Evolutionary conservation across 2,888 invertebrate genomes (phyloP).

Genomic region (Metacarcinus magister): DNA sequence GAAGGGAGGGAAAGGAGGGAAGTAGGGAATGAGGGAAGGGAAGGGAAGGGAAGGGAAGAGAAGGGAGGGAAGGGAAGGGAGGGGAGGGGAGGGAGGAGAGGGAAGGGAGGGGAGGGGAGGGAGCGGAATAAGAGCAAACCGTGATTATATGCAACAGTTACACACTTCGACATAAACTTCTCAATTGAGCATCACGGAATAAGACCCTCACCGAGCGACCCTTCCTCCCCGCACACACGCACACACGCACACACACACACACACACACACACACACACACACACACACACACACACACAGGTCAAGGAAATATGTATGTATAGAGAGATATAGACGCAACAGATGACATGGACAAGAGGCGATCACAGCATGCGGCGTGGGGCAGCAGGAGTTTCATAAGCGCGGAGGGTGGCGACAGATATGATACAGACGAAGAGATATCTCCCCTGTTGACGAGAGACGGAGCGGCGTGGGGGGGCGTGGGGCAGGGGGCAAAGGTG

Average conservation of each 20-base stretch:
- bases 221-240: neutral
- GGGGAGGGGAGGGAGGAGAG: neutral
- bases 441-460: slow-evolving; percentile 52
- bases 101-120: neutral
- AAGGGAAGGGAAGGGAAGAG: neutral
- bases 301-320: slow-evolving; percentile 45
- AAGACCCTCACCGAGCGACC: neutral
- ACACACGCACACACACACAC: no score
- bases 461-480: neutral
- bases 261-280: neutral
- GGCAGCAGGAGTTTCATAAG: neutral
- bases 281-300: neutral
- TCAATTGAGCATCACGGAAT: slow-evolving; percentile 26
- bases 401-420: slow-evolving; percentile 48
- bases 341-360: neutral
- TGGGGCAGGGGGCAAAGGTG: slow-evolving; percentile 31
- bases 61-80: neutral
- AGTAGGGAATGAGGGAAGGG: neutral
- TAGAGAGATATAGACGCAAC: slow-evolving; percentile 29
- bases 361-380: neutral
- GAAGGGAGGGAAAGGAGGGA: neutral
- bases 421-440: slow-evolving; percentile 61
- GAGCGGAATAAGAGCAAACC: neutral
- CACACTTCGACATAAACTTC: slow-evolving; percentile 17
- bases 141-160: slow-evolving; percentile 41